These are phyloP conservation scores for Sitta carolinensis DNA, from an alignment of 2,797 vertebrate species.

Conservation along the genomic window DNA sequence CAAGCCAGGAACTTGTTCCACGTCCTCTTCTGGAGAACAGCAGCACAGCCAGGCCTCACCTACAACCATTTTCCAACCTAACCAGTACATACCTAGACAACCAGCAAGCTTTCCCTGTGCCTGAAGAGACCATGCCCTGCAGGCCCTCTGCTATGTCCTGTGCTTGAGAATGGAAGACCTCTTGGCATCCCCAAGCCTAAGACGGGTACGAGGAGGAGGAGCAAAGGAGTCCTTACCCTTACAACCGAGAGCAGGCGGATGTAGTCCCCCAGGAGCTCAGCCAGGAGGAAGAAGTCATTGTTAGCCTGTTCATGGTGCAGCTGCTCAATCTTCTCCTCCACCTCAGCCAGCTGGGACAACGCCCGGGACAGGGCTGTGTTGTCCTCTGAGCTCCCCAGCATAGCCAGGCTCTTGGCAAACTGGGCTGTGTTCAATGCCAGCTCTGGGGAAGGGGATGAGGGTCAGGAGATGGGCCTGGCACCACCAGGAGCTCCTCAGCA, in stretches of 20 bases:
- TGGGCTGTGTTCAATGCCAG: slow-evolving; percentile 89
- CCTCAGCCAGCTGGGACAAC: slow-evolving; percentile 94
- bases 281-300: slow-evolving; percentile 90
- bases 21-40: neutral
- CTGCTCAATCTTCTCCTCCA: slow-evolving; percentile 97
- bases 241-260: slow-evolving; percentile 92
- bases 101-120: neutral
- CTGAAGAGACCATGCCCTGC: neutral
- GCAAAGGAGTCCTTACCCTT: slow-evolving; percentile 76
- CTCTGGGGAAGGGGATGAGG: slow-evolving; percentile 46
- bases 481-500: neutral
- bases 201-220: accelerated
- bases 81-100: neutral
- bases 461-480: neutral
- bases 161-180: neutral
- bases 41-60: neutral
- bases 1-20: neutral
- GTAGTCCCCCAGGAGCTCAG: slow-evolving; percentile 93
- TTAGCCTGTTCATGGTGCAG: slow-evolving; percentile 93
- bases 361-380: slow-evolving; percentile 95
- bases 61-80: neutral
- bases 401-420: slow-evolving; percentile 95
- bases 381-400: slow-evolving; percentile 97
- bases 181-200: neutral
- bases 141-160: neutral